Evolutionary conservation across 2,797 vertebrate genomes (phyloP), one percentile per base, ranked within the genome.

Genomic region (Myotis pilosus): DNA sequence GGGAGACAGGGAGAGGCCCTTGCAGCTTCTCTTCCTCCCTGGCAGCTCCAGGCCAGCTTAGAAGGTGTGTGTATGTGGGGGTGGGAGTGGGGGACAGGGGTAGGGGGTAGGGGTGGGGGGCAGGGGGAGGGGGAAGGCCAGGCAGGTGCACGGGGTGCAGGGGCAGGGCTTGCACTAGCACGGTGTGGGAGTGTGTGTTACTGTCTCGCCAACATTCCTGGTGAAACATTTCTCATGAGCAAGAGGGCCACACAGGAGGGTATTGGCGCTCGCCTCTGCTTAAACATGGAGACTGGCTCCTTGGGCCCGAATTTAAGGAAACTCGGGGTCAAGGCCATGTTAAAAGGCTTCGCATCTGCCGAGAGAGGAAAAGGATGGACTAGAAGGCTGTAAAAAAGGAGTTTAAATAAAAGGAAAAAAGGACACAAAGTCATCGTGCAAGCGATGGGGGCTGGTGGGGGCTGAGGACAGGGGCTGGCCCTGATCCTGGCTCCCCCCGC

Each of bases 391-490:
- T 95, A 87, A 94, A 94, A 93, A 94, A 90, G 72, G 83, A 95
- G 84, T 92, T 93, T 84, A 95, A 95, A 89, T 85, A 93, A 97
- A 92, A 57, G 85, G 51, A 75, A 82, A 87, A 87, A 62, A 25
- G 19, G 8, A 11, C 53, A 62, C 30, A 75, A 23, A 60, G n/a
- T 83, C 2, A 38, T 49, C 4, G 5, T 41, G 11, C 8, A 33
- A n/a, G 36, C n/a, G 38, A 44, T 23, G 60, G 57, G 55, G 57
- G 55, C 57, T 28, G 57, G 2, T 12, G 22, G 22, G 49, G n/a
- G 51, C 12, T 22, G 22, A 55, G n/a, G 49, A 33, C 49, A 23
- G 19, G 8, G 25, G 53, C 47, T 36, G 33, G 23, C 30, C 38
- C 15, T 28, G 41, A 25, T 6, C 1, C 28, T 17, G 64, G n/a